Percentiles rank a stretch among this genome's conserved stretches.
Conservation (phyloP, 2,888 invertebrate genomes). For the Pegoplata infirma region DNA sequence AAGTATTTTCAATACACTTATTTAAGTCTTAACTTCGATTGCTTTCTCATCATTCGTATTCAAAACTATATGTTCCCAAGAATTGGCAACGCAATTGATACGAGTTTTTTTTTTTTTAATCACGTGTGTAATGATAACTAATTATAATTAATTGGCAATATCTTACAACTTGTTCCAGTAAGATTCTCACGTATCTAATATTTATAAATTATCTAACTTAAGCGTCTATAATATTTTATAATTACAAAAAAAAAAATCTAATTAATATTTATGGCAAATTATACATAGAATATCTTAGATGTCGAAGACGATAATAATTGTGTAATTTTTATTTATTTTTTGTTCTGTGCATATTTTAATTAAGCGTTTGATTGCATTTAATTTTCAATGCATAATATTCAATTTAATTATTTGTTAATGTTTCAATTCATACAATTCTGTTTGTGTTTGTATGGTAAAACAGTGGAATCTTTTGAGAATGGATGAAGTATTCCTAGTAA, state of each 20-base stretch:
- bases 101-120: too few species aligned
- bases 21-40: too few species aligned
- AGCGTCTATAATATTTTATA: background rate
- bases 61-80: too few species aligned
- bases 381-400: conserved; percentile 18
- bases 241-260: conserved; percentile 8
- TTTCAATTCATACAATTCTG: background rate
- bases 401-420: conserved; percentile 17
- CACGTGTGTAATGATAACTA: too few species aligned
- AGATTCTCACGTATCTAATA: conserved; percentile 19
- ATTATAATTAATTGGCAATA: too few species aligned
- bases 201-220: background rate
- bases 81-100: too few species aligned
- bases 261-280: conserved; percentile 42
- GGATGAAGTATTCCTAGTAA: too few species aligned
- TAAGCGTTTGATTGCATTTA: conserved; percentile 18
- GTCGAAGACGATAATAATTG: background rate
- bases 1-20: too few species aligned
- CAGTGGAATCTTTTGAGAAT: too few species aligned
- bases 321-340: background rate
- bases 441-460: too few species aligned
- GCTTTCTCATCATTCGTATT: too few species aligned
- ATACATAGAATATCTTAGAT: conserved; percentile 18
- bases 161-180: background rate
- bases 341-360: conserved; percentile 26